Evolutionary conservation across 1,140 invertebrate genomes (phyloP).

Genomic region (Megathymus violae): DNA sequence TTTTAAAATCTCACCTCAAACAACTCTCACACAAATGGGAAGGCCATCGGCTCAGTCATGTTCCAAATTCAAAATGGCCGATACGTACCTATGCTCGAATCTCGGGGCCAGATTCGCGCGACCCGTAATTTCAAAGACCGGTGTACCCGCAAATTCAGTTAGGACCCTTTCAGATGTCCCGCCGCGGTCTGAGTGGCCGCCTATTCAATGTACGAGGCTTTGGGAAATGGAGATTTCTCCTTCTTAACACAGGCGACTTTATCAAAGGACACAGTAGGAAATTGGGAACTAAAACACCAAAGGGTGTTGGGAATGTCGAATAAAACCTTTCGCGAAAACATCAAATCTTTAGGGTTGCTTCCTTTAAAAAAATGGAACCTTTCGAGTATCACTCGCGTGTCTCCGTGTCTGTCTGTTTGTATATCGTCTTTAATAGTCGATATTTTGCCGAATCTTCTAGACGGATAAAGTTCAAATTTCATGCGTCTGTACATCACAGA

Average conservation of each 20-base stretch:
- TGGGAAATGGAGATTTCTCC: conserved; percentile 2
- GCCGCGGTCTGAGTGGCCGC: conserved; percentile 15
- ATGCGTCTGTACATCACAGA: no score
- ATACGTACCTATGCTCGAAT: conserved; percentile 5
- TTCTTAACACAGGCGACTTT: conserved; percentile 2
- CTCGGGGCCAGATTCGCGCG: background rate
- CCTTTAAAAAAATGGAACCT: no score
- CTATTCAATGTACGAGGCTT: background rate
- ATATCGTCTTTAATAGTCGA: no score
- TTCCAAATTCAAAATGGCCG: conserved; percentile 13
- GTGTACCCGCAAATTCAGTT: conserved; percentile 18
- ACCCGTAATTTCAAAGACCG: conserved; percentile 4
- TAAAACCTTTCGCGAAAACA: no score
- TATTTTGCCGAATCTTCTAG: no score
- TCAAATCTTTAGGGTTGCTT: no score
- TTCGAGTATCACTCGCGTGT: no score
- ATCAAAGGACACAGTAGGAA: background rate
- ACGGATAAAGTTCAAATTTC: no score
- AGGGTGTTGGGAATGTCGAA: background rate
- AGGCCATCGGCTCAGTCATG: background rate
- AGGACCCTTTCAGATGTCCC: conserved; percentile 27
- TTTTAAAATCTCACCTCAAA: no score
- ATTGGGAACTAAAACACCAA: conserved; percentile 2
- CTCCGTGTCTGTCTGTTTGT: no score
- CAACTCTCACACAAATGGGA: background rate